Evolutionary conservation across 2,797 vertebrate genomes (phyloP), one percentile per base, ranked within the genome.

Genomic region (Sebastes itinus): DNA sequence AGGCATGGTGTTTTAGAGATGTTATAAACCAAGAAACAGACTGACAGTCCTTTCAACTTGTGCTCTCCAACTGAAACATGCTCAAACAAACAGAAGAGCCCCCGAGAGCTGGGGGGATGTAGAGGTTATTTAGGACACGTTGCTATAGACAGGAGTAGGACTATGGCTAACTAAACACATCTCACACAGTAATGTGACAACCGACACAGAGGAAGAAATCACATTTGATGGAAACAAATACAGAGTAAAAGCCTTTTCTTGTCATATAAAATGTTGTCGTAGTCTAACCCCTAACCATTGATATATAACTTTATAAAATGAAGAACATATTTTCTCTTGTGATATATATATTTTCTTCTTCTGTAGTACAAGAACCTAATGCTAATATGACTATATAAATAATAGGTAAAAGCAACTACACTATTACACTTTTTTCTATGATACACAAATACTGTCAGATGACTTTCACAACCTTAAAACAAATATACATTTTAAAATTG

Each of bases 221-320:
- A 9, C 69, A 67, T 54, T 54, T 2, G 11, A 75, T 68, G 7
- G 10, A 30, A 75, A 66, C 64, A 66, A 84, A 86, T 80, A 89
- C 81, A 73, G 61, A 73, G 54, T 87, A 85, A 86, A 22, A 92
- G 86, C 78, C 58, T 86, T 86, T 89, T 86, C 84, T 84, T 76
- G 30, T 87, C 59, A 82, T 91, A 92, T 86, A 94, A 94, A 94
- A 93, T 62, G 77, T 72, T 81, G 66, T 66, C 66, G 78, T 75
- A 77, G 71, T 81, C 75, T 88, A 84, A 87, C 68, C 75, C 75
- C 82, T 75, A 87, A 73, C 69, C 49, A 88, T 71, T 83, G 54
- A 58, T 80, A 85, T 64, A 86, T 66, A 88, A 81, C 70, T 78
- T 85, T 91, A 93, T 69, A 93, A 94, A 94, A 92, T 66, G 80